Base-by-base conservation (phyloP, 2,888 invertebrate genomes). In the Stenchaetothrips biformis region DNA sequence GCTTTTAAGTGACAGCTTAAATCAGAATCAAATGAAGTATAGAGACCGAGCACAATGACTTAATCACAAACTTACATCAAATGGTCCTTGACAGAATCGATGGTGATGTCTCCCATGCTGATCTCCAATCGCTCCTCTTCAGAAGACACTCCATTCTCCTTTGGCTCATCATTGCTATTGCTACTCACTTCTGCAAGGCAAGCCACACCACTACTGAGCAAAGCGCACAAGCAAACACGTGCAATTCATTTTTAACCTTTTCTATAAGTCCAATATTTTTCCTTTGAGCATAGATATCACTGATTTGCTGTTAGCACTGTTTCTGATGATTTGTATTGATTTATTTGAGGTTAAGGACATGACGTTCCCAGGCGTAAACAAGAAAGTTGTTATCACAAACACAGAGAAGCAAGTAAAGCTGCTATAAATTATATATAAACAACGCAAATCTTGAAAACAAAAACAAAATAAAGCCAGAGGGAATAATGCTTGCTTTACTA, bases 1-100 rank as follows among this genome's bases (percentile, higher is more conserved):
- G 37, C 37, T 37, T 37, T 2, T 2, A 4, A 37, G 37, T 4
- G 1, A 4, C 37, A 37, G 37, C 1, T 37, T 37, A 37, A 1
- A 37, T 37, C 37, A 1, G 59, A 59, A 9, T 13, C 53, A 6
- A 16, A 13, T 9, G 7, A 59, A 16, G 6, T 59, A 59, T 13
- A 59, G 2, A 3, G 2, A 18, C 6, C 13, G 16, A 18, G 18
- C 59, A 59, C 59, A 18, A 13, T 53, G 53, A 53, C 53, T 53
- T 53, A 77, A 7, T 18, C 27, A 77, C 18, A n/a, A 47, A 80
- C 80, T 80, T 49, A 80, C 80, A 83, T 79, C 81, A 94, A 89
- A 89, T 97, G 96, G 88, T 96, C 96, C 83, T 95, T 92, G 79
- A 97, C 95, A 49, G 96, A 97, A 89, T 98, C 97, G 83, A 97